phyloP scores from a whole-genome alignment of 1,140 invertebrate species.

The Megathymus violae region DNA sequence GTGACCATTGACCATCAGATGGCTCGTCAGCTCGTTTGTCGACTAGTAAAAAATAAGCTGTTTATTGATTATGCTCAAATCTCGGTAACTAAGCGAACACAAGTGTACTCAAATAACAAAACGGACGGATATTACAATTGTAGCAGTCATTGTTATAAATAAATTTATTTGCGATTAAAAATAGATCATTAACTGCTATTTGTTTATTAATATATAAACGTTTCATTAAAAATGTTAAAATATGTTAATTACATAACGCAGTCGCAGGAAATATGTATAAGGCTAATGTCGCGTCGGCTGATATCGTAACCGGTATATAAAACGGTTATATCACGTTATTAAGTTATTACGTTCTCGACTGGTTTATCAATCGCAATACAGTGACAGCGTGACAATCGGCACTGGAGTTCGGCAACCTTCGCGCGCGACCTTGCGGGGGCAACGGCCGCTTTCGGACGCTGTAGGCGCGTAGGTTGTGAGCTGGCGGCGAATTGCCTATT shows the following conservation, averaged over 20 bases:
- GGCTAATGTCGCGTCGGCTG: neutral
- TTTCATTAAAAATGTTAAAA: neutral
- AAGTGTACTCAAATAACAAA: too few relatives aligned
- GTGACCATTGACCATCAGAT: too few relatives aligned
- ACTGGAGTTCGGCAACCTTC: slow-evolving; percentile 25
- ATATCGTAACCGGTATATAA: neutral
- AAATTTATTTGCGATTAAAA: too few relatives aligned
- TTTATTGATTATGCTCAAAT: too few relatives aligned
- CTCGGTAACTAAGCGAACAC: too few relatives aligned
- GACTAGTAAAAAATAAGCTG: too few relatives aligned
- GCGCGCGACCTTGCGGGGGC: slow-evolving; percentile 18
- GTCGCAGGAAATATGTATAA: neutral
- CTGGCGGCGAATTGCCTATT: too few relatives aligned
- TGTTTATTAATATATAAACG: too few relatives aligned
- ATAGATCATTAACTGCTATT: too few relatives aligned
- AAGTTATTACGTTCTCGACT: neutral
- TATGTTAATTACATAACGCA: neutral
- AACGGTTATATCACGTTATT: neutral
- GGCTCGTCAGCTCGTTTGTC: too few relatives aligned
- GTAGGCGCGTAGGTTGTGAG: neutral
- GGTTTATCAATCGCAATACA: neutral
- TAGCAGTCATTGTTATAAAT: too few relatives aligned
- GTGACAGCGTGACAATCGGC: slow-evolving; percentile 2
- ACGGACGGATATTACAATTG: too few relatives aligned
- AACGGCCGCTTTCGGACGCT: slow-evolving; percentile 17